Conservation (phyloP, 2,113 vertebrate genomes). For the Heliornis fulica region DNA sequence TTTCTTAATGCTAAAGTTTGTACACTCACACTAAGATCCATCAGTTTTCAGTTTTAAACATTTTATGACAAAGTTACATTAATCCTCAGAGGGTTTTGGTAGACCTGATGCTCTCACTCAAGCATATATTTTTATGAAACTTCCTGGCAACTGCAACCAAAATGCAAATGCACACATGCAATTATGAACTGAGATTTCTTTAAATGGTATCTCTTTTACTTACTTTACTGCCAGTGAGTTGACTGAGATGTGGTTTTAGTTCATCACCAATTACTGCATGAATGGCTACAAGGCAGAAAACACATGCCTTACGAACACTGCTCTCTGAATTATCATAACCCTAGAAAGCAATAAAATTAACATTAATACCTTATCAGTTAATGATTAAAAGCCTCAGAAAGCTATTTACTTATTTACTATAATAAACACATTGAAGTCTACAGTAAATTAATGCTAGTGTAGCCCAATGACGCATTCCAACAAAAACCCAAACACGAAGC, state of each 20-base stretch:
- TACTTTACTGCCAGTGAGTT: conserved; percentile 97
- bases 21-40: not conserved
- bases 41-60: not conserved
- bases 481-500: not conserved
- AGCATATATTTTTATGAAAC: not conserved
- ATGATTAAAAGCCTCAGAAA: conserved; percentile 27
- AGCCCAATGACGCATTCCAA: not conserved
- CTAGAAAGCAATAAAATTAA: conserved; percentile 71
- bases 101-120: not conserved
- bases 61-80: not conserved
- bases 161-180: not conserved
- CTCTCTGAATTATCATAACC: conserved; percentile 97
- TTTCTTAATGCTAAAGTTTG: not conserved
- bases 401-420: conserved; percentile 10
- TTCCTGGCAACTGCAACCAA: not conserved
- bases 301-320: conserved; percentile 95
- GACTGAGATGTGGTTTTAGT: conserved; percentile 93
- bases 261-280: conserved; percentile 94
- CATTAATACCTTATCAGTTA: conserved; percentile 46
- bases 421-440: not conserved
- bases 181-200: not conserved
- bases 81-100: not conserved
- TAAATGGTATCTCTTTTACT: conserved; percentile 16
- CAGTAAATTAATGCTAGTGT: not conserved
- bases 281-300: conserved; percentile 96